phyloP scores from a whole-genome alignment of 2,797 vertebrate genomes.

The Leuciscus waleckii region DNA sequence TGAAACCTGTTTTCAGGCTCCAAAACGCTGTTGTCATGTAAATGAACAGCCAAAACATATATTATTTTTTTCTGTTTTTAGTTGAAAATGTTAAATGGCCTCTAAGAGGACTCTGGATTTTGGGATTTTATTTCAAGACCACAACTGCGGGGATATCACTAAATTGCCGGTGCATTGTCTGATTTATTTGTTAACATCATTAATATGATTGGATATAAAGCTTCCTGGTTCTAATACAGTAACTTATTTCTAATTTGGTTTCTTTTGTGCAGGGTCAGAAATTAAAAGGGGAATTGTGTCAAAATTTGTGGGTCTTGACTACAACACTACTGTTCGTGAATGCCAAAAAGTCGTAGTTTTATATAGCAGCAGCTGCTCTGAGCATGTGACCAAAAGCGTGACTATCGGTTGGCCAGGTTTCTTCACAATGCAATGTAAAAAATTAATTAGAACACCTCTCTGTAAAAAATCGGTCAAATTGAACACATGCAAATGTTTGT shows the following conservation, averaged over 20 bases:
- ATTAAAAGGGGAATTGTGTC: background rate
- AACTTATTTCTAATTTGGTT: background rate
- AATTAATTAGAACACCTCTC: background rate
- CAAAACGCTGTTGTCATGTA: too few species aligned
- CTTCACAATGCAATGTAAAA: background rate
- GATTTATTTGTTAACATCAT: background rate
- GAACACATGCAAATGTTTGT: background rate
- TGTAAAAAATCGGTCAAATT: background rate
- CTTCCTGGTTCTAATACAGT: background rate
- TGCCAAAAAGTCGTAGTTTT: background rate
- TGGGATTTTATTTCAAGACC: too few species aligned
- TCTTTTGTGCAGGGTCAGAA: background rate
- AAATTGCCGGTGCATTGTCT: background rate
- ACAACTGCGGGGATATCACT: background rate
- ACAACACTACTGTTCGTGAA: background rate
- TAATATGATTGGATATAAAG: background rate
- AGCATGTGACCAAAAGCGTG: background rate
- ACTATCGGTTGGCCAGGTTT: background rate
- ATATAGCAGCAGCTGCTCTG: background rate
- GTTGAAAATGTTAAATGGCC: background rate
- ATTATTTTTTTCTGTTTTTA: too few species aligned
- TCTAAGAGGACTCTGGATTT: too few species aligned
- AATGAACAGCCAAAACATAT: too few species aligned
- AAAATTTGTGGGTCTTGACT: background rate
- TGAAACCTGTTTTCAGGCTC: too few species aligned